A percentile compares a stretch with the other conserved stretches of the same genome.
phyloP scores from a whole-genome alignment of 2,797 vertebrate genomes.

The Gorsachius magnificus region DNA sequence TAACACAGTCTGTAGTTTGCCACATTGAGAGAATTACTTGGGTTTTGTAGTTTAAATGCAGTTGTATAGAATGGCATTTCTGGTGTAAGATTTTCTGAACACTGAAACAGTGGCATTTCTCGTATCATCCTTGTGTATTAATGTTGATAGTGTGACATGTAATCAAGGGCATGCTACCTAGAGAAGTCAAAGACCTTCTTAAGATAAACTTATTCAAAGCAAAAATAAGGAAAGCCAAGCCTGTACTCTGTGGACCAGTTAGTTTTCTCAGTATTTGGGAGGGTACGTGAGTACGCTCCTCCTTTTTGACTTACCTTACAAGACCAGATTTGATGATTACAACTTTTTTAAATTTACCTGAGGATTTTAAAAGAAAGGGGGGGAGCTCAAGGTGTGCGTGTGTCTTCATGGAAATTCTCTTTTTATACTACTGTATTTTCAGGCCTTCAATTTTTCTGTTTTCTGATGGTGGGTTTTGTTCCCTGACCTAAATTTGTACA shows the following conservation, averaged over 20 bases:
- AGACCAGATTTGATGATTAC: neutral
- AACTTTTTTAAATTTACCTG: neutral
- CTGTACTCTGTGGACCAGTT: neutral
- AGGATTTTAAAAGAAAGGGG: neutral
- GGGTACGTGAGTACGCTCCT: neutral
- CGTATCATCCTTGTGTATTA: neutral
- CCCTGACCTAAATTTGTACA: neutral
- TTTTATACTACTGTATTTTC: neutral
- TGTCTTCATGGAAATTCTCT: neutral
- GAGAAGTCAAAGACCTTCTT: neutral
- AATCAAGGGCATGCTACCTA: neutral
- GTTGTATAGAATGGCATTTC: neutral
- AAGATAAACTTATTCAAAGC: neutral
- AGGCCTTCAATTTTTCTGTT: neutral
- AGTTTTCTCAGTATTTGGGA: neutral
- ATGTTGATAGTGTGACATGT: neutral
- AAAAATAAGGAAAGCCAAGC: neutral
- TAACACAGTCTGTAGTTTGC: neutral
- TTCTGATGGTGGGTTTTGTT: neutral
- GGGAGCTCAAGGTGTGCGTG: neutral
- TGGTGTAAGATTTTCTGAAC: neutral
- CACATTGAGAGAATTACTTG: neutral
- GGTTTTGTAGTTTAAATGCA: neutral
- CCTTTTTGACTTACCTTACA: neutral
- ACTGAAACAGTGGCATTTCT: neutral